These are phyloP conservation scores for Idaea dimidiata DNA, from an alignment of 2,888 invertebrate genomes.

Conservation along the genomic window DNA sequence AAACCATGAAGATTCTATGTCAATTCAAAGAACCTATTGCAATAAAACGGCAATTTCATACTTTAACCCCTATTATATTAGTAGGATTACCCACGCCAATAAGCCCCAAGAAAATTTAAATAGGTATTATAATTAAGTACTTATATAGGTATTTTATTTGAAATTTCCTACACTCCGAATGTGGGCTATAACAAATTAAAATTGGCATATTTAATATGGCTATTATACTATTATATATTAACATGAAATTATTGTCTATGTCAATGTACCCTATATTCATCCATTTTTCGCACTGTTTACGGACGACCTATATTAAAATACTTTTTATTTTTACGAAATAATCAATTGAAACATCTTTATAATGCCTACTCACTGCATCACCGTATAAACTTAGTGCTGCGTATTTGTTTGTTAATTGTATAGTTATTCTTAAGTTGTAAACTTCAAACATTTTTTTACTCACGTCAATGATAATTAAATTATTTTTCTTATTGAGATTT, in stretches of 20 bases:
- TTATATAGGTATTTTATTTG: too few relatives aligned
- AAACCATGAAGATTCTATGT: too few relatives aligned
- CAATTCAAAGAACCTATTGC: too few relatives aligned
- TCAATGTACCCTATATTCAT: background rate
- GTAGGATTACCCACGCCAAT: too few relatives aligned
- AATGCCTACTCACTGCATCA: background rate
- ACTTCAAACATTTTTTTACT: conserved; percentile 42
- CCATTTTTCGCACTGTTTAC: background rate
- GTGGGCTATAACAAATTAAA: too few relatives aligned
- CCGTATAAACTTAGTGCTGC: background rate
- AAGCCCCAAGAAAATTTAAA: too few relatives aligned
- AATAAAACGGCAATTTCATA: too few relatives aligned
- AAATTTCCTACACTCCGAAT: too few relatives aligned
- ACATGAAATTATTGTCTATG: background rate
- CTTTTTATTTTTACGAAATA: background rate
- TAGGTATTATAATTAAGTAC: too few relatives aligned
- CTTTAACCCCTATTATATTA: too few relatives aligned
- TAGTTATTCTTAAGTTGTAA: conserved; percentile 41
- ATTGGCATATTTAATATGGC: too few relatives aligned
- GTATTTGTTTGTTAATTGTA: background rate
- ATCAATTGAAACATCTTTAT: background rate
- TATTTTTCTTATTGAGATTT: conserved; percentile 51
- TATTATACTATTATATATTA: too few relatives aligned
- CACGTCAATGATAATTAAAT: conserved; percentile 51
- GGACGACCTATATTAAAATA: background rate